phyloP scores from a whole-genome alignment of 2,113 vertebrate species.

The Gymnarchus niloticus region DNA sequence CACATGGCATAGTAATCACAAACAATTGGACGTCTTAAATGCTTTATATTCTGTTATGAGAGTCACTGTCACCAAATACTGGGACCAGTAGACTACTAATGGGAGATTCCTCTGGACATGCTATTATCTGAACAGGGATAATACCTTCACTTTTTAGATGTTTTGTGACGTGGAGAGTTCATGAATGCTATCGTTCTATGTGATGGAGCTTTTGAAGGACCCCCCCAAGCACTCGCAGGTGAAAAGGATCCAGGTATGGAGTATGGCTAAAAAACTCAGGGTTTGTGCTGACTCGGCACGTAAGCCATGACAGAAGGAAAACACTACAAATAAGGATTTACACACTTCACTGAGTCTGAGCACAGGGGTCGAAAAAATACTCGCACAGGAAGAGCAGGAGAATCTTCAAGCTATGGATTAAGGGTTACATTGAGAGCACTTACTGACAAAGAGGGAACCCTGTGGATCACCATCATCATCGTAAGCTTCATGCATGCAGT shows the following conservation, averaged over 20 bases:
- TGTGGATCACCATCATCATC: slow-evolving; percentile 34
- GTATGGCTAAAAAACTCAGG: neutral
- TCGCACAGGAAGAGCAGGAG: neutral
- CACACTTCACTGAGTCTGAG: neutral
- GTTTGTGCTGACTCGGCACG: neutral
- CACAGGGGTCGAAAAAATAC: neutral
- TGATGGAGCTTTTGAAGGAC: neutral
- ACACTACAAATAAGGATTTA: too few species aligned
- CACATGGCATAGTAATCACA: neutral
- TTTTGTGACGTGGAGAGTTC: neutral
- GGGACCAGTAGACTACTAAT: neutral
- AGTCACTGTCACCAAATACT: neutral
- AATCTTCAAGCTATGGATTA: neutral
- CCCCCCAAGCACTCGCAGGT: too few species aligned
- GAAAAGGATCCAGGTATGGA: neutral
- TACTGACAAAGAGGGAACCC: slow-evolving; percentile 32
- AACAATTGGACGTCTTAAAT: too few species aligned
- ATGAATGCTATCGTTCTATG: neutral
- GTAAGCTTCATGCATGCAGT: slow-evolving; percentile 25
- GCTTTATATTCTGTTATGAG: neutral
- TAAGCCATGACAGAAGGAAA: neutral
- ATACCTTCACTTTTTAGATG: neutral
- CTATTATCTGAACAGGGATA: too few species aligned
- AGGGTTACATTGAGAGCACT: slow-evolving; percentile 14
- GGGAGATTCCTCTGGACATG: neutral